Base-by-base conservation (phyloP, 2,888 invertebrate genomes). In the Blastobasis adustella region DNA sequence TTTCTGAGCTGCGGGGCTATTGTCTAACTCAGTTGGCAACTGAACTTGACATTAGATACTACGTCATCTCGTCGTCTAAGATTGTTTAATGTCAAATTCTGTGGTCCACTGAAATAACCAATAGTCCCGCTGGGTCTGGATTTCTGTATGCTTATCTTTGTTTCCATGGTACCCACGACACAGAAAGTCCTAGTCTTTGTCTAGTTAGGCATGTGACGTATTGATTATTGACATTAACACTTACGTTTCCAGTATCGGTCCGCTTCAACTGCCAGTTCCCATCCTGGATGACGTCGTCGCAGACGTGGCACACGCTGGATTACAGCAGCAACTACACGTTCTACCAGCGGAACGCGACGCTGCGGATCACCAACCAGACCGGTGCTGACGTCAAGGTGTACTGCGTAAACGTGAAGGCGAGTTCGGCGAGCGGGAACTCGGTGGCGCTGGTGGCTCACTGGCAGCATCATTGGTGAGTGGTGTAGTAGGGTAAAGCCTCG, bases 221-320 rank as follows among this genome's bases (percentile, higher is more conserved):
- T n/a, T n/a, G n/a, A 23, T 23, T 23, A 46, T 10, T 44, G 6
- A 40, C 9, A 40, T 2, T n/a, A 42, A 4, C 6, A 9, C 6
- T 9, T 42, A 3, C 9, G 9, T 38, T 73, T 90, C 53, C 90
- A 94, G 94, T 92, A 47, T 91, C 92, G 54, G 91, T 92, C 49
- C 90, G 92, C 56, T 93, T 91, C 76, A 93, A 92, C 83, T 97
- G 96, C 81, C 94, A 94, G 76, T 96, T 96, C 79, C 96, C 96
- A 3, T 89, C 91, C 23, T 97, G 96, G 96, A 91, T 96, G 85
- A 95, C 95, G 60, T 93, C 92, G 69, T 93, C 92, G 53, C 91
- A 92, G 71, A 95, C 95, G 66, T 97, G 97, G 96, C 96, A 96
- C 83, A 95, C 96, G 47, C 89, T 97, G 71, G 96, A 96, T 90